These are phyloP conservation scores for Ceratothoa steindachneri DNA, from an alignment of 2,888 invertebrate species.

Conservation along the genomic window DNA sequence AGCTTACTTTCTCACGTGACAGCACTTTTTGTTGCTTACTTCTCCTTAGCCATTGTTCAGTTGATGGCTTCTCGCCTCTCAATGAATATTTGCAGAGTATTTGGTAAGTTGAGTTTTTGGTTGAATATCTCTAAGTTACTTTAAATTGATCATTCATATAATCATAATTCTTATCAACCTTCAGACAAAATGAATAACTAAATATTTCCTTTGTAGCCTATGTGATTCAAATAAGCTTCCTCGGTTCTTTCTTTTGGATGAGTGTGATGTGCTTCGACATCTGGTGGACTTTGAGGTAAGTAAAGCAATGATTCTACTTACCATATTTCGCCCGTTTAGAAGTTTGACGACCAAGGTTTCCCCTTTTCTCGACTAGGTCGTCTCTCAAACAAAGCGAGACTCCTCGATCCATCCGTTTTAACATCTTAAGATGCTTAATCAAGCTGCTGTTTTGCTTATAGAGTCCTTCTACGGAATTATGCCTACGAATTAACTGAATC, in stretches of 20 bases:
- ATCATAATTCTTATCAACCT: too few relatives aligned
- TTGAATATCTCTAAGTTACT: background rate
- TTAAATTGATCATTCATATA: background rate
- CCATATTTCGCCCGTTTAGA: too few relatives aligned
- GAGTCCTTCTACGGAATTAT: too few relatives aligned
- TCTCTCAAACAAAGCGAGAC: too few relatives aligned
- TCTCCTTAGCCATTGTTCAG: conserved; percentile 47
- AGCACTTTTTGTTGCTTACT: conserved; percentile 42
- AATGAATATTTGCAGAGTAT: conserved; percentile 48
- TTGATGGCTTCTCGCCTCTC: conserved; percentile 32
- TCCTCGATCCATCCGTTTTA: too few relatives aligned
- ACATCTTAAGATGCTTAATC: too few relatives aligned
- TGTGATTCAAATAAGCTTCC: conserved; percentile 64
- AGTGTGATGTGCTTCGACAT: conserved; percentile 67
- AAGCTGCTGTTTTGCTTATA: too few relatives aligned
- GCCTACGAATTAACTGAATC: too few relatives aligned
- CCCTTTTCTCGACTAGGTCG: too few relatives aligned
- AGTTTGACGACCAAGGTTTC: too few relatives aligned
- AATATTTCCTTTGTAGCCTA: conserved; percentile 59
- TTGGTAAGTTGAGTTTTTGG: conserved; percentile 49
- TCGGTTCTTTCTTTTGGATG: conserved; percentile 66
- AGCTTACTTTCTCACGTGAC: conserved; percentile 41
- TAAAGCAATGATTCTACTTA: conserved; percentile 14
- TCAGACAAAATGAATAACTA: too few relatives aligned
- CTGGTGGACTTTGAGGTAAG: conserved; percentile 61